Conservation (phyloP, 2,797 vertebrate species). For the Amazona ochrocephala region DNA sequence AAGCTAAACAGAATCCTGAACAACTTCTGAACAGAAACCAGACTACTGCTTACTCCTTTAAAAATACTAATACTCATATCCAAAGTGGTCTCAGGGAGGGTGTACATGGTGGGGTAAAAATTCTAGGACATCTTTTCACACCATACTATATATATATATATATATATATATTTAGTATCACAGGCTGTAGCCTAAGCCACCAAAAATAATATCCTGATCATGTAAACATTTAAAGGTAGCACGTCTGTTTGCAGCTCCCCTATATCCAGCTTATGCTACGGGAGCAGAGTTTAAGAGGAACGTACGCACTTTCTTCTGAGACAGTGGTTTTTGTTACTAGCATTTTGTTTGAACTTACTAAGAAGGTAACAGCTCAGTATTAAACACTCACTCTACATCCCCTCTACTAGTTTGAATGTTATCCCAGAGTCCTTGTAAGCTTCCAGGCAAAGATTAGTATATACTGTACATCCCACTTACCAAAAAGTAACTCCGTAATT, state of each 20-base stretch:
- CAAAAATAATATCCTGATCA: background rate
- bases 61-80: background rate
- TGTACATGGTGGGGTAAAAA: background rate
- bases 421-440: conserved; percentile 48
- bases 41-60: background rate
- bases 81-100: background rate
- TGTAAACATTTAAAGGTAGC: background rate
- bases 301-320: background rate
- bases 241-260: background rate
- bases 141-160: background rate
- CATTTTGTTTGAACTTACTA: background rate
- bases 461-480: conserved; percentile 68
- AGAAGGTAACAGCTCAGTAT: background rate
- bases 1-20: background rate
- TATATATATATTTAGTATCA: background rate
- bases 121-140: background rate
- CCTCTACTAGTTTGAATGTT: background rate
- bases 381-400: background rate
- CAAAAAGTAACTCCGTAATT: conserved; percentile 69
- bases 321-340: background rate
- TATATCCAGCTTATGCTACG: background rate
- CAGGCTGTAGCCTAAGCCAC: background rate
- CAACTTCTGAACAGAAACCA: background rate
- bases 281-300: background rate
- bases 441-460: conserved; percentile 67